These are phyloP conservation scores for Lacanobia oleracea DNA, from an alignment of 2,888 invertebrate genomes.

Conservation along the genomic window DNA sequence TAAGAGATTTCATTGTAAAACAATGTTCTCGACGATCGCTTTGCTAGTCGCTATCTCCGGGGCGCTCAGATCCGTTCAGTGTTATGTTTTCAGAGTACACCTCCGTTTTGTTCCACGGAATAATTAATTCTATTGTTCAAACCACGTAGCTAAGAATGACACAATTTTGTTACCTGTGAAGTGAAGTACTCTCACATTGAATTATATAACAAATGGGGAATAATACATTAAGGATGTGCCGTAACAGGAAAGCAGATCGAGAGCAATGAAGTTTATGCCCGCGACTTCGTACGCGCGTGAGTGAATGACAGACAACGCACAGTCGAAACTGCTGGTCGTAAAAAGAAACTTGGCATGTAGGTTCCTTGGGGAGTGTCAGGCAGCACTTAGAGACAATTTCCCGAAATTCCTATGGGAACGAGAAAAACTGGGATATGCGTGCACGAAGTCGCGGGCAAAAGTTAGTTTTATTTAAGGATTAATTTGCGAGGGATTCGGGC, in stretches of 20 bases:
- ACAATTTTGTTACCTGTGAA: slow-evolving; percentile 50
- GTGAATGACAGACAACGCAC: too few relatives aligned
- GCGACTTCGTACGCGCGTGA: too few relatives aligned
- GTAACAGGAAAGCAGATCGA: slow-evolving; percentile 8
- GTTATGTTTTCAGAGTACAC: slow-evolving; percentile 47
- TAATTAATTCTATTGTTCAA: slow-evolving; percentile 64
- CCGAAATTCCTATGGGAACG: too few relatives aligned
- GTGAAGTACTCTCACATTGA: slow-evolving; percentile 17
- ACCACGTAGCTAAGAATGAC: slow-evolving; percentile 36
- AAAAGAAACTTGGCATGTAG: too few relatives aligned
- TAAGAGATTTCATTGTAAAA: slow-evolving; percentile 28
- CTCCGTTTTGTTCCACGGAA: slow-evolving; percentile 54
- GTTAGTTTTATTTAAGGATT: too few relatives aligned
- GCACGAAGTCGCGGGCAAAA: too few relatives aligned
- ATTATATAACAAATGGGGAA: slow-evolving; percentile 37
- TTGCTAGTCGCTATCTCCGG: slow-evolving; percentile 34
- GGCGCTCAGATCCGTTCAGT: slow-evolving; percentile 40
- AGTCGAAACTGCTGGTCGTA: too few relatives aligned
- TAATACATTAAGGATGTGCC: slow-evolving; percentile 61
- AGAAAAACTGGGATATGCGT: too few relatives aligned
- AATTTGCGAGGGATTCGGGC: slow-evolving; percentile 19
- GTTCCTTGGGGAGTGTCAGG: too few relatives aligned
- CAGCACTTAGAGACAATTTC: too few relatives aligned
- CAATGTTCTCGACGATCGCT: slow-evolving; percentile 34
- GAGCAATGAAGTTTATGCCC: neutral